Percentiles rank a stretch among this genome's conserved stretches.
Conservation (phyloP, 2,888 invertebrate species). For the Coenonympha glycerion region DNA sequence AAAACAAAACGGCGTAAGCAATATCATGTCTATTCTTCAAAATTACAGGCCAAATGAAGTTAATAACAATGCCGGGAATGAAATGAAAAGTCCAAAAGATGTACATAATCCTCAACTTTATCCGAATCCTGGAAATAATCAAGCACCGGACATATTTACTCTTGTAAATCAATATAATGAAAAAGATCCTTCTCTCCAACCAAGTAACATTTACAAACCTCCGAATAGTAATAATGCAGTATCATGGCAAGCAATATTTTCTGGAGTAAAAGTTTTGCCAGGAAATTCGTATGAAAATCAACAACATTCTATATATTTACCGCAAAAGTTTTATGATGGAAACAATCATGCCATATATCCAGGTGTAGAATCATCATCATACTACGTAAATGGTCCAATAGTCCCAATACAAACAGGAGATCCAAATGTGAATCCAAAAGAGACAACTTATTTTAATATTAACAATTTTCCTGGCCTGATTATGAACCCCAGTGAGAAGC, state of each 20-base stretch:
- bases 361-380: neutral
- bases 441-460: neutral
- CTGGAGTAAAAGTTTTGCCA: neutral
- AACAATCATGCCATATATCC: neutral
- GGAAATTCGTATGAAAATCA: neutral
- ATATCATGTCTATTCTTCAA: conserved; percentile 16
- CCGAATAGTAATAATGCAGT: neutral
- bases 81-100: neutral
- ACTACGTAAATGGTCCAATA: neutral
- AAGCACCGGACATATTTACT: neutral
- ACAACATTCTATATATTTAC: conserved; percentile 1
- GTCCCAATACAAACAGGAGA: neutral
- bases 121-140: neutral
- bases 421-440: neutral
- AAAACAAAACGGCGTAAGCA: neutral
- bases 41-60: conserved; percentile 13
- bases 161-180: neutral
- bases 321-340: neutral
- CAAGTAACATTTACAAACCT: neutral
- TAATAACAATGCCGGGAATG: neutral
- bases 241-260: neutral
- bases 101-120: neutral
- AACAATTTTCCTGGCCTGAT: neutral
- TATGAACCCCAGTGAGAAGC: neutral
- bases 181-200: neutral